phyloP scores from a whole-genome alignment of 2,113 vertebrate species.

The Oncorhynchus tshawytscha region DNA sequence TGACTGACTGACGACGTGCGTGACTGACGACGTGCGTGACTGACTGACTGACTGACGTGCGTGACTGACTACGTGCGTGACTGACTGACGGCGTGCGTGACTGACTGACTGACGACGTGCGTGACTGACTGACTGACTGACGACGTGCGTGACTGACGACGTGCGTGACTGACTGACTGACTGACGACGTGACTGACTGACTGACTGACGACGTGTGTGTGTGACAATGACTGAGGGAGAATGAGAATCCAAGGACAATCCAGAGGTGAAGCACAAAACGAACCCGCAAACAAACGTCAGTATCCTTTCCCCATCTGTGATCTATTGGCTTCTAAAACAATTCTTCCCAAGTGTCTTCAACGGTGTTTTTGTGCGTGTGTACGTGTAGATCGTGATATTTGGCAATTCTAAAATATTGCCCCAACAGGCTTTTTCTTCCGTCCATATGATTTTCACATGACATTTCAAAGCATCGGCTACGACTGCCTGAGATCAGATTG shows the following conservation, averaged over 20 bases:
- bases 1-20: rapidly evolving
- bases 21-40: no score
- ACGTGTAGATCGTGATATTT: conserved; percentile 83
- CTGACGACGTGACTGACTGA: no score
- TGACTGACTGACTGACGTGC: no score
- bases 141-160: background rate
- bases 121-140: no score
- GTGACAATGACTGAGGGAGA: conserved; percentile 25
- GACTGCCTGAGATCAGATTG: conserved; percentile 33
- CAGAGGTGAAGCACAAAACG: conserved; percentile 74
- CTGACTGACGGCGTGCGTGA: no score
- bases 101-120: no score
- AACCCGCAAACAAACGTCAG: conserved; percentile 65
- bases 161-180: no score
- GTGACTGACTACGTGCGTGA: no score
- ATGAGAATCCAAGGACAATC: conserved; percentile 68
- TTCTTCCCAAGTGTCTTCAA: conserved; percentile 78
- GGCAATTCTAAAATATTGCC: conserved; percentile 90
- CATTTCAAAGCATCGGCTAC: conserved; percentile 82
- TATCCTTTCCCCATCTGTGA: conserved; percentile 73
- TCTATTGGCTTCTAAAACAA: conserved; percentile 85
- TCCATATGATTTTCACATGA: conserved; percentile 52
- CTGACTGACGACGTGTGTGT: background rate
- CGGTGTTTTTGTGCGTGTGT: conserved; percentile 73
- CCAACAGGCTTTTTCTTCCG: conserved; percentile 68